Percentiles rank a stretch among this genome's conserved stretches.
These are phyloP conservation scores for Andrena camellia DNA, from an alignment of 2,888 invertebrate species.

Conservation along the genomic window DNA sequence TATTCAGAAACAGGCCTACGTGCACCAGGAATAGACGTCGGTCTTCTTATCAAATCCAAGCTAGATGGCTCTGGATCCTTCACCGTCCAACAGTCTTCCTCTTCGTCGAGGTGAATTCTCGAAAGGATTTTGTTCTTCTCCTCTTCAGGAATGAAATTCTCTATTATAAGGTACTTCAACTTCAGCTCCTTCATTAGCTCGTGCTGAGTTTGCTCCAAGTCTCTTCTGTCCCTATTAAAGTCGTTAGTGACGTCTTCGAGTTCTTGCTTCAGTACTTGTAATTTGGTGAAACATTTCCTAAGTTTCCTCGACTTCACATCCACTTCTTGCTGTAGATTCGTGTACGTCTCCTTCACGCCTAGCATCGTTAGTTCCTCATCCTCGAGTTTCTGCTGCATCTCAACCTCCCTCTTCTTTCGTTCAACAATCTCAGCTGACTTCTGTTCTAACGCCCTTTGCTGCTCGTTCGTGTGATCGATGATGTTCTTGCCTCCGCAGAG, in stretches of 20 bases:
- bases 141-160: slow-evolving; percentile 95
- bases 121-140: slow-evolving; percentile 91
- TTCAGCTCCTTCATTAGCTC: slow-evolving; percentile 96
- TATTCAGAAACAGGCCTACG: slow-evolving; percentile 89
- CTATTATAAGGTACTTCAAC: slow-evolving; percentile 94
- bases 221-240: slow-evolving; percentile 96
- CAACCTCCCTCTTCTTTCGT: slow-evolving; percentile 92
- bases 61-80: slow-evolving; percentile 84
- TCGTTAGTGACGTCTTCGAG: slow-evolving; percentile 94
- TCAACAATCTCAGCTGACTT: slow-evolving; percentile 95
- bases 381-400: slow-evolving; percentile 97
- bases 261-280: slow-evolving; percentile 91
- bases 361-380: slow-evolving; percentile 96
- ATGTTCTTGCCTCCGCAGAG: slow-evolving; percentile 98
- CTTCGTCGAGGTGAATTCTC: slow-evolving; percentile 92
- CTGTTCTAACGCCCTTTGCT: slow-evolving; percentile 95
- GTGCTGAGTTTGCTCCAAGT: slow-evolving; percentile 95
- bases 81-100: slow-evolving; percentile 91
- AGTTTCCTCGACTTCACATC: slow-evolving; percentile 98
- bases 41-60: slow-evolving; percentile 86
- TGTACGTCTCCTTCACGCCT: slow-evolving; percentile 96
- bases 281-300: slow-evolving; percentile 95
- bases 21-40: slow-evolving; percentile 88
- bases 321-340: slow-evolving; percentile 97
- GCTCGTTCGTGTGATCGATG: slow-evolving; percentile 97